Evolutionary conservation across 2,888 invertebrate species (phyloP).

Genomic region (Megaustenia siamemsis): DNA sequence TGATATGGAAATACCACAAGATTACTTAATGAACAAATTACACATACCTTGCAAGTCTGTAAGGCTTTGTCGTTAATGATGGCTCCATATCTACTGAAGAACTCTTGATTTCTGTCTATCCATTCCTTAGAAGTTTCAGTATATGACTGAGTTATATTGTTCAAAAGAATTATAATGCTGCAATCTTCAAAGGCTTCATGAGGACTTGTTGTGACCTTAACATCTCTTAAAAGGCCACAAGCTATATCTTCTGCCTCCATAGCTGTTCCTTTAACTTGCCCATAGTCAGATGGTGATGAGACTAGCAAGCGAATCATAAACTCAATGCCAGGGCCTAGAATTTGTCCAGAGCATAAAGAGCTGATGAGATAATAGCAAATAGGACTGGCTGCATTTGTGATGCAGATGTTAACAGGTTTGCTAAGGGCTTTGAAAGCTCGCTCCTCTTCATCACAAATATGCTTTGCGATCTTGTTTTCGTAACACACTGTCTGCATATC

Average conservation of each 20-base stretch:
- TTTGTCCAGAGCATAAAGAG: conserved; percentile 68
- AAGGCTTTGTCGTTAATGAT: conserved; percentile 69
- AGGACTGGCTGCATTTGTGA: conserved; percentile 74
- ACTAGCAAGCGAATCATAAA: conserved; percentile 71
- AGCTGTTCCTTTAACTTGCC: conserved; percentile 67
- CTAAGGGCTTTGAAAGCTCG: conserved; percentile 63
- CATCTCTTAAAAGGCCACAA: conserved; percentile 65
- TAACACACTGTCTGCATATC: conserved; percentile 74
- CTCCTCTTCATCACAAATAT: conserved; percentile 72
- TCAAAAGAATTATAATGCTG: conserved; percentile 71
- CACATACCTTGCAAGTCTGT: conserved; percentile 56
- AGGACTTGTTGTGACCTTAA: conserved; percentile 56
- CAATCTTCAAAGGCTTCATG: conserved; percentile 72
- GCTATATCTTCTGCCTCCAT: conserved; percentile 77
- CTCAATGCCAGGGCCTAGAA: conserved; percentile 72
- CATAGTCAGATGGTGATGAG: conserved; percentile 48
- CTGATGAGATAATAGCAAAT: conserved; percentile 64
- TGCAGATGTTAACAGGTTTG: conserved; percentile 75
- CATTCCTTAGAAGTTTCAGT: conserved; percentile 65
- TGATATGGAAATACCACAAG: no score
- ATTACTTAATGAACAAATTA: no score
- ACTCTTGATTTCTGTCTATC: conserved; percentile 68
- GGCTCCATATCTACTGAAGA: conserved; percentile 71
- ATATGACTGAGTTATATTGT: conserved; percentile 64
- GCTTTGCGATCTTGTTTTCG: conserved; percentile 75